Conservation (phyloP, 2,888 invertebrate species). For the Pegoplata infirma region DNA sequence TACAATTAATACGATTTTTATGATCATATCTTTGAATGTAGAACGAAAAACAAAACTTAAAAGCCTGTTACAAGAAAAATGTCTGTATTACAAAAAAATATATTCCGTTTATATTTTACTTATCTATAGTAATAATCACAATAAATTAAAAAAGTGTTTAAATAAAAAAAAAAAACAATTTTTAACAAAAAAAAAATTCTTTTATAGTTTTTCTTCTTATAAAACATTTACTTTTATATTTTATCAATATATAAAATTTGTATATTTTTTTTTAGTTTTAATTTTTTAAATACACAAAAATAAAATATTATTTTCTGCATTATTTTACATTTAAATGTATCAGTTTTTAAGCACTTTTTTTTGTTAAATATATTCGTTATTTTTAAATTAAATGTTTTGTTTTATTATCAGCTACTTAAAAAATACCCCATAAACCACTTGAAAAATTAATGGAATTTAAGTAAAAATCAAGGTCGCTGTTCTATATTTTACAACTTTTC, state of each 20-base stretch:
- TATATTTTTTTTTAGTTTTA: constrained; percentile 43
- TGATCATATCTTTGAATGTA: constrained; percentile 57
- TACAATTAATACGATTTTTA: constrained; percentile 43
- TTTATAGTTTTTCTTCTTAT: constrained; percentile 3
- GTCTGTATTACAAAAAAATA: constrained; percentile 60
- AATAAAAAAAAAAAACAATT: constrained; percentile 41
- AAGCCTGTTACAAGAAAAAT: constrained; percentile 57
- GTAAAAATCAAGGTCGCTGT: too few species aligned
- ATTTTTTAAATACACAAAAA: constrained; percentile 22
- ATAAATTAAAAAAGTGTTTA: constrained; percentile 39
- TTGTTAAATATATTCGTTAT: constrained; percentile 61
- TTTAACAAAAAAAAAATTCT: constrained; percentile 32
- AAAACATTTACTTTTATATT: constrained; percentile 3
- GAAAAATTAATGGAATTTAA: too few species aligned
- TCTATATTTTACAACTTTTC: too few species aligned
- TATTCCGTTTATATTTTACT: constrained; percentile 59
- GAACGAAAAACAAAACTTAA: constrained; percentile 35
- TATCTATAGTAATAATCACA: constrained; percentile 51
- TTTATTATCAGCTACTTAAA: too few species aligned
- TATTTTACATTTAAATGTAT: constrained; percentile 24
- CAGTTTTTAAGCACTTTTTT: constrained; percentile 26
- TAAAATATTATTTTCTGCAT: constrained; percentile 8
- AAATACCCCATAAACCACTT: too few species aligned
- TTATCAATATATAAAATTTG: constrained; percentile 29
- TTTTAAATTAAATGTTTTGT: constrained; percentile 34